Percentiles rank a stretch among this genome's conserved stretches.
phyloP scores from a whole-genome alignment of 2,113 vertebrate genomes.

The Petrocephalus zakoni region DNA sequence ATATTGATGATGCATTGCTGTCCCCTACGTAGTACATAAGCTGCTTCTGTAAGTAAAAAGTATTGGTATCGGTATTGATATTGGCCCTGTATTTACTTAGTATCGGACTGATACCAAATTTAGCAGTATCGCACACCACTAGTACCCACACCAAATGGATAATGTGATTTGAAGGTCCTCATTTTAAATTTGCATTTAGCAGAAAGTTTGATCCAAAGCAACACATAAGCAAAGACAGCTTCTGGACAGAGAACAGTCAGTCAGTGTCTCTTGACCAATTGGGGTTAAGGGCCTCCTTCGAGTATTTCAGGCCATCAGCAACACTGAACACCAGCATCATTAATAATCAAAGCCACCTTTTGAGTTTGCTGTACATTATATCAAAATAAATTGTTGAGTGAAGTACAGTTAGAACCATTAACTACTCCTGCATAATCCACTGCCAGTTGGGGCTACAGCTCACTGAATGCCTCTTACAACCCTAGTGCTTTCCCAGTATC shows the following conservation, averaged over 20 bases:
- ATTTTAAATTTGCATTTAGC: not conserved
- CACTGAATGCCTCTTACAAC: not conserved
- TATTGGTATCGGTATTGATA: too few species aligned
- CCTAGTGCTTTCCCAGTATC: too few species aligned
- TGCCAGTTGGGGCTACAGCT: not conserved
- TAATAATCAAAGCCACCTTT: not conserved
- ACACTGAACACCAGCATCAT: not conserved
- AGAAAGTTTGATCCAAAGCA: not conserved
- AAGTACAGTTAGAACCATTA: not conserved
- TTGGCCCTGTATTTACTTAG: too few species aligned
- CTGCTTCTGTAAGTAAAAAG: too few species aligned
- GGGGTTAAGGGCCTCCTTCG: not conserved
- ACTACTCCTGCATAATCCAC: not conserved
- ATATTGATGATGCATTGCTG: too few species aligned
- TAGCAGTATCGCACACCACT: too few species aligned
- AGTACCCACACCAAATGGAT: not conserved
- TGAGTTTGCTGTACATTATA: not conserved
- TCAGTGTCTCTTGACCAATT: not conserved
- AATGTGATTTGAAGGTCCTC: not conserved
- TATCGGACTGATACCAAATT: too few species aligned
- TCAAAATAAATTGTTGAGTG: not conserved
- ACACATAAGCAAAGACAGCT: not conserved
- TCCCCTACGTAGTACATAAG: too few species aligned
- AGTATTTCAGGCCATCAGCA: not conserved
- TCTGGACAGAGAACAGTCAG: not conserved